Base-by-base conservation (phyloP, 2,888 invertebrate species). In the Acrobasis repandana region DNA sequence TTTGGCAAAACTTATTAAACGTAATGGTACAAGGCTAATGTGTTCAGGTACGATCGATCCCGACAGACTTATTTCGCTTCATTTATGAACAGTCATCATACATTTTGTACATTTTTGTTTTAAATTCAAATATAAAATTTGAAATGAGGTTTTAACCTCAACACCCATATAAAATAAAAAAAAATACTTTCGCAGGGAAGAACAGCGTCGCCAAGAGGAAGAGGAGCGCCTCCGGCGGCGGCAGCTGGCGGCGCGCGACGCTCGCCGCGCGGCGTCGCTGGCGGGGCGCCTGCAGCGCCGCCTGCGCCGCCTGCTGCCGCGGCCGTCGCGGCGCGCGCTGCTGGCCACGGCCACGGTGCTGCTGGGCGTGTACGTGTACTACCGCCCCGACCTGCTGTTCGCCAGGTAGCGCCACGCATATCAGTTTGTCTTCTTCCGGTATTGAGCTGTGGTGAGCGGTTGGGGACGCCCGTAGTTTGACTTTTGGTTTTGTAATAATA, bases 161-260 rank as follows among this genome's bases (percentile, higher is more conserved):
- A n/a, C n/a, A n/a, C n/a, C n/a, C n/a, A n/a, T n/a, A n/a, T n/a
- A n/a, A n/a, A n/a, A n/a, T n/a, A n/a, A n/a, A n/a, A n/a, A n/a
- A n/a, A n/a, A n/a, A n/a, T n/a, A n/a, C n/a, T n/a, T n/a, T n/a
- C n/a, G 0, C 77, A 95, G 95, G 78, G 93, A 92, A 76, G 93
- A 94, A 71, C 93, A 93, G 75, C 93, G 94, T 0, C 88, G 89
- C 33, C 72, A 84, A 14, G 95, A 95, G 67, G 95, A 95, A 67
- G 94, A 95, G 74, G 91, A 93, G 71, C 87, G 92, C 16, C 83
- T 93, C 63, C 79, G 85, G 51, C 86, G 88, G 14, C 83, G 93
- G 1, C 86, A 88, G 56, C 72, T 88, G 10, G 85, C 72, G 15
- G 62, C 69, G 82, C 81, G 65, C 43, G 61, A 62, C 9, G 61